Percentiles rank a stretch among this genome's conserved stretches.
These are phyloP conservation scores for Brachyhypopomus occidentalis DNA, from an alignment of 2,113 vertebrate species.

Conservation along the genomic window DNA sequence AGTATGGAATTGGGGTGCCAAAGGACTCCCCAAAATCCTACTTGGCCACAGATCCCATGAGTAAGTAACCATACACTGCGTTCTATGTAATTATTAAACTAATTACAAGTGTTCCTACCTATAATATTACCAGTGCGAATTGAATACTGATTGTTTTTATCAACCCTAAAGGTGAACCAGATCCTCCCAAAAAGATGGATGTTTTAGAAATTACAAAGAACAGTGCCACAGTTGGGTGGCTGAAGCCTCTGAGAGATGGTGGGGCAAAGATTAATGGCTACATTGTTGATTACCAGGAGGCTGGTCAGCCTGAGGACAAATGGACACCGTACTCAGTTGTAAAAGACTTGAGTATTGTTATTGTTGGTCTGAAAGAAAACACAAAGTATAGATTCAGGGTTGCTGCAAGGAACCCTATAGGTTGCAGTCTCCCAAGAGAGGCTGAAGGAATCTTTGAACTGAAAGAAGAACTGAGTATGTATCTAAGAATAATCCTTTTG, in stretches of 20 bases:
- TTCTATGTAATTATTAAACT: neutral
- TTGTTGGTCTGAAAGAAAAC: slow-evolving; percentile 93
- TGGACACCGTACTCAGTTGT: slow-evolving; percentile 96
- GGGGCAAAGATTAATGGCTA: slow-evolving; percentile 96
- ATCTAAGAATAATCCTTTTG: neutral
- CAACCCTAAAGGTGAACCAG: slow-evolving; percentile 84
- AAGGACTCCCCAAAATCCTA: slow-evolving; percentile 88
- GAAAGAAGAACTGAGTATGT: slow-evolving; percentile 97
- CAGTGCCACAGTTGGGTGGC: slow-evolving; percentile 89
- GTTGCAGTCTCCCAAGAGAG: slow-evolving; percentile 90
- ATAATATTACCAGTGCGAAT: neutral
- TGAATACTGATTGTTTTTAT: slow-evolving; percentile 9
- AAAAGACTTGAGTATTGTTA: slow-evolving; percentile 92
- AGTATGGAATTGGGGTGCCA: slow-evolving; percentile 93
- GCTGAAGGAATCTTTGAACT: slow-evolving; percentile 91
- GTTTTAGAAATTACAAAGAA: slow-evolving; percentile 93
- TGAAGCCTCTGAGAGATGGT: slow-evolving; percentile 92
- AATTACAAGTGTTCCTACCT: neutral
- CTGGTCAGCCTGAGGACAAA: slow-evolving; percentile 82
- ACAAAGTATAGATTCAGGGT: slow-evolving; percentile 96
- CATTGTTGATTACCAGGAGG: slow-evolving; percentile 89
- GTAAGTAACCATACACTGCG: slow-evolving; percentile 75
- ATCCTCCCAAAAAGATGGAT: slow-evolving; percentile 96
- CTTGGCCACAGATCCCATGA: slow-evolving; percentile 89
- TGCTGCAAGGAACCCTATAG: slow-evolving; percentile 91